These are phyloP conservation scores for Colistium nudipinnis DNA, from an alignment of 2,113 vertebrate genomes.

Conservation along the genomic window DNA sequence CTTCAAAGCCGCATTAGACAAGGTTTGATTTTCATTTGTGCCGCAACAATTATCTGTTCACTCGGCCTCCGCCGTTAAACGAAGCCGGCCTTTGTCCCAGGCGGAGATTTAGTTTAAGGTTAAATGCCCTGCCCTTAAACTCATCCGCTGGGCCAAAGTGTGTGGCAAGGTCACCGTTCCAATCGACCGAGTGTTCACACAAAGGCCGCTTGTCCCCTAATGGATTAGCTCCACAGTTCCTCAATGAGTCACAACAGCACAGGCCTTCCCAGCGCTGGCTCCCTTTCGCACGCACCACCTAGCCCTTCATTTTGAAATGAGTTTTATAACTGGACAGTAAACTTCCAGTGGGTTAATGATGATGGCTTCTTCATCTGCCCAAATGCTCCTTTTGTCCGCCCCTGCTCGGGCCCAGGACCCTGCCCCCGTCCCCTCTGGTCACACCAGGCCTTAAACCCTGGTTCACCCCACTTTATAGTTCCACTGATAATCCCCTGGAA, in stretches of 20 bases:
- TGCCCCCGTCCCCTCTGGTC: conserved; percentile 76
- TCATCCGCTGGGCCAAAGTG: conserved; percentile 73
- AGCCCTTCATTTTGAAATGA: conserved; percentile 81
- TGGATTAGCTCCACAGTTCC: conserved; percentile 74
- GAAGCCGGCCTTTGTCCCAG: conserved; percentile 61
- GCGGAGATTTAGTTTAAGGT: conserved; percentile 81
- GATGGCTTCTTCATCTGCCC: conserved; percentile 96
- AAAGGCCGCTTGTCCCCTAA: conserved; percentile 77
- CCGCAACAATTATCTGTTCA: conserved; percentile 27
- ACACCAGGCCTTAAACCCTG: conserved; percentile 75
- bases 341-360: conserved; percentile 91
- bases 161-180: conserved; percentile 82
- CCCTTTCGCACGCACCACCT: conserved; percentile 78
- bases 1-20: neutral
- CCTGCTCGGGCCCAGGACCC: conserved; percentile 71
- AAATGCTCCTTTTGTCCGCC: conserved; percentile 92
- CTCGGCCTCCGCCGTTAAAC: conserved; percentile 34
- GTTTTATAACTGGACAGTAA: conserved; percentile 89
- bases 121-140: conserved; percentile 84
- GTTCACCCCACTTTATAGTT: conserved; percentile 79
- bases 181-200: conserved; percentile 72
- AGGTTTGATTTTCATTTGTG: conserved; percentile 39
- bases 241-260: conserved; percentile 25
- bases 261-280: conserved; percentile 63
- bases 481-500: conserved; percentile 70